These are phyloP conservation scores for Petrosia ficiformis DNA, from an alignment of 37 sponge, comb jelly and placozoan genomes.

Conservation along the genomic window DNA sequence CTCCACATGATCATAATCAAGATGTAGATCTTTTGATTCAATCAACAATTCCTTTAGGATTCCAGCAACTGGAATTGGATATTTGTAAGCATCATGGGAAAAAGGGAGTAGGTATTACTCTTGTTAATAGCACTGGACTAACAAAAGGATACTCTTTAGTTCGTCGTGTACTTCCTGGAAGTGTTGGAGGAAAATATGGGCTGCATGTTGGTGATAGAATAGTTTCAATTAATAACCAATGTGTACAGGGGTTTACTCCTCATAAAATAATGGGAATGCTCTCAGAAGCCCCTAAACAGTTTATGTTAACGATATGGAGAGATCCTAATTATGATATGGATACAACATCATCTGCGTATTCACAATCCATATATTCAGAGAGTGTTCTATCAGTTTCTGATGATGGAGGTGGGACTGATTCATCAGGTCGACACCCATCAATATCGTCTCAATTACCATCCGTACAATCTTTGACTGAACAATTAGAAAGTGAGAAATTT, in stretches of 20 bases:
- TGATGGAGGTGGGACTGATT: too few species aligned
- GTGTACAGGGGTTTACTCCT: conserved; percentile 36
- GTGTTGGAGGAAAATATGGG: conserved; percentile 62
- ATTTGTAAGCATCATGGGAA: conserved; percentile 47
- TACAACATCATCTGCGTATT: conserved; percentile 31
- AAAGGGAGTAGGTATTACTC: conserved; percentile 57
- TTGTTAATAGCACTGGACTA: conserved; percentile 24
- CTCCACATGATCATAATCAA: neutral
- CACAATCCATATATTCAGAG: neutral
- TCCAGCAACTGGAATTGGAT: conserved; percentile 12
- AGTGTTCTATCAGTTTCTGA: too few species aligned
- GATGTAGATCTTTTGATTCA: neutral
- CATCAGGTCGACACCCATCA: neutral
- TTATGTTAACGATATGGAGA: conserved; percentile 41
- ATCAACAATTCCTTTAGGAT: conserved; percentile 8
- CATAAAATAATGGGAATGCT: conserved; percentile 46
- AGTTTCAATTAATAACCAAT: conserved; percentile 53
- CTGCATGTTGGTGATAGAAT: conserved; percentile 64
- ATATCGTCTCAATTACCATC: too few species aligned
- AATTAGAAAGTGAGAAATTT: too few species aligned
- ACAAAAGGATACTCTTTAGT: conserved; percentile 48
- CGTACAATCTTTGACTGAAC: too few species aligned
- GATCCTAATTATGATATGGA: conserved; percentile 37
- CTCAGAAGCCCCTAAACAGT: conserved; percentile 34
- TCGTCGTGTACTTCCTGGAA: conserved; percentile 47